Base-by-base conservation (phyloP, 2,113 vertebrate species). In the Cryptomyrus ogoouensis region DNA sequence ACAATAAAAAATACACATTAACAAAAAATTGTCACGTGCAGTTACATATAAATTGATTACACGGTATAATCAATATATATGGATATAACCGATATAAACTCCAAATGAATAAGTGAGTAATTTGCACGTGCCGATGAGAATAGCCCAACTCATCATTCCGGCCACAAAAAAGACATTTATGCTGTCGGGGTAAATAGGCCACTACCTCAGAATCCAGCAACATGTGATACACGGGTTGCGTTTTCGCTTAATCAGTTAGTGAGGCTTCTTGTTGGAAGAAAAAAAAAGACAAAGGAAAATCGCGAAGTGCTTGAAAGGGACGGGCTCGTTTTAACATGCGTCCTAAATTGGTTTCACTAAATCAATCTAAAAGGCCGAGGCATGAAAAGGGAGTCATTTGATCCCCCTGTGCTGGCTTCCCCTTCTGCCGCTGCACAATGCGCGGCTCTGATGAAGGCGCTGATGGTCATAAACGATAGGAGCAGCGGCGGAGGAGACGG, bases 341-440 rank as follows among this genome's bases (percentile, higher is more conserved):
- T 88, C 89, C 44, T 91, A 89, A 19, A 95, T 95, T 95, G 92
- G 95, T 95, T 91, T 94, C 95, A 94, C 93, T 94, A 95, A 94
- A 95, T 94, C 93, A 91, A 92, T 94, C 91, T 92, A 91, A 77
- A 91, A 89, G 93, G 92, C 91, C 70, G 19, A 91, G 89, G 91
- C 92, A 93, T 93, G 93, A 93, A 94, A 88, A 91, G 87, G 49
- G 58, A 74, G 89, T 93, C 88, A 91, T 92, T 91, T 93, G 92
- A 94, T 91, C 90, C 58, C 88, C 90, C 49, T 0, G 42, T 35
- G 15, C 31, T 3, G 5, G 9, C 27, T 39, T 39, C 31, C 85
- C 50, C n/a, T 13, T 35, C 49, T 9, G 50, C 31, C 17, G 50
- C 31, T 2, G 44, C 44, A 84, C 21, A n/a, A 50, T 49, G 42